Evolutionary conservation across 2,888 invertebrate genomes (phyloP).

Genomic region (Campoplex capitator): DNA sequence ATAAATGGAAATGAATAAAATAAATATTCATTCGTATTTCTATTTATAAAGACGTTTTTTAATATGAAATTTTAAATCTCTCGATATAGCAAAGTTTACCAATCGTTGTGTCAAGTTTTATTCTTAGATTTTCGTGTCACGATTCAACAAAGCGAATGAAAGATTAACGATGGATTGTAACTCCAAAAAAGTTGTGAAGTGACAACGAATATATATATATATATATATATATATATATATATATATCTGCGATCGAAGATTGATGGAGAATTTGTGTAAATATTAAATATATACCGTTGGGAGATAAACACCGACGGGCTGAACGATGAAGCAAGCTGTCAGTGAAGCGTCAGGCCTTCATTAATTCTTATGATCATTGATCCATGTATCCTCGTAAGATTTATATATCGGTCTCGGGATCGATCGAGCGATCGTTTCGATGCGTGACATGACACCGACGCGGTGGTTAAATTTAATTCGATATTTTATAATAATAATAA

Average conservation of each 20-base stretch:
- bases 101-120: neutral
- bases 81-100: neutral
- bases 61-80: neutral
- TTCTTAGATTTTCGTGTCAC: neutral
- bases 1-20: too few relatives aligned
- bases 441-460: constrained; percentile 6
- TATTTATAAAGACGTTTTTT: too few relatives aligned
- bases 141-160: neutral
- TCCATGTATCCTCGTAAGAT: constrained; percentile 29
- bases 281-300: constrained; percentile 10
- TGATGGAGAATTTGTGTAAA: constrained; percentile 23
- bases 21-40: too few relatives aligned
- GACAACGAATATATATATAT: neutral
- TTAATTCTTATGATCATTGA: constrained; percentile 54
- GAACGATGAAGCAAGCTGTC: constrained; percentile 19
- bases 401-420: constrained; percentile 13
- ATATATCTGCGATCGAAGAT: neutral
- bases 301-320: neutral
- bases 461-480: constrained; percentile 20
- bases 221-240: neutral
- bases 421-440: constrained; percentile 34
- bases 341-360: constrained; percentile 23
- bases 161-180: neutral
- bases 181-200: neutral
- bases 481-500: constrained; percentile 45